Evolutionary conservation across 2,888 invertebrate genomes (phyloP).

Genomic region (Oligia fasciuncula): DNA sequence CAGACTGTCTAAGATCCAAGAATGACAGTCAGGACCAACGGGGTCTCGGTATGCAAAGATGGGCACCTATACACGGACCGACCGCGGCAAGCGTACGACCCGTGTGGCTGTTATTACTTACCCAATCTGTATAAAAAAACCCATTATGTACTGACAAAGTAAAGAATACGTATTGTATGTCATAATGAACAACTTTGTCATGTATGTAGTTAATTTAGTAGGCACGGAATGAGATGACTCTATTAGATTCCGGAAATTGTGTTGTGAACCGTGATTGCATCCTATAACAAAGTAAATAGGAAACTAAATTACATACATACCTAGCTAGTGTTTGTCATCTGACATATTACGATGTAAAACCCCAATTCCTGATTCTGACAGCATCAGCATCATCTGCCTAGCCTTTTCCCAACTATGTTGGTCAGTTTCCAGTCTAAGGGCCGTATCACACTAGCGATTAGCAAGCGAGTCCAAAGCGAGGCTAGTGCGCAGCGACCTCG

Average conservation of each 20-base stretch:
- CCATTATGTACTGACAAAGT: not conserved
- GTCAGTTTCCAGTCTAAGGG: too few relatives aligned
- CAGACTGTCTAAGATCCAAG: too few relatives aligned
- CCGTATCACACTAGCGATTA: too few relatives aligned
- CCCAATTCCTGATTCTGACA: not conserved
- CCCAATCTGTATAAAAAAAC: not conserved
- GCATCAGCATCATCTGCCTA: not conserved
- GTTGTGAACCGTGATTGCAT: slow-evolving; percentile 21
- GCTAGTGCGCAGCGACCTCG: too few relatives aligned
- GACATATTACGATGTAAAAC: too few relatives aligned
- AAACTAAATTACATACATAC: slow-evolving; percentile 4
- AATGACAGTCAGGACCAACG: too few relatives aligned
- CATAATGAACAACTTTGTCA: not conserved
- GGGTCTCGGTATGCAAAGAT: too few relatives aligned
- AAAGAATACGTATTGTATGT: slow-evolving; percentile 16
- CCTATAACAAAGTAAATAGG: slow-evolving; percentile 22
- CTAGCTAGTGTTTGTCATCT: not conserved
- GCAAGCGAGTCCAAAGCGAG: too few relatives aligned
- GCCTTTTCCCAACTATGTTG: too few relatives aligned
- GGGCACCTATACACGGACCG: too few relatives aligned
- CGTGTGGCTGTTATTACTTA: not conserved
- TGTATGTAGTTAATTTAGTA: slow-evolving; percentile 16
- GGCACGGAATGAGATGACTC: slow-evolving; percentile 20
- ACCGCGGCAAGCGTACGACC: too few relatives aligned
- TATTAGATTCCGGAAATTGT: slow-evolving; percentile 53